A percentile compares a stretch with the other conserved stretches of the same genome.
These are phyloP conservation scores for Gymnarchus niloticus DNA, from an alignment of 2,113 vertebrate species.

Conservation along the genomic window DNA sequence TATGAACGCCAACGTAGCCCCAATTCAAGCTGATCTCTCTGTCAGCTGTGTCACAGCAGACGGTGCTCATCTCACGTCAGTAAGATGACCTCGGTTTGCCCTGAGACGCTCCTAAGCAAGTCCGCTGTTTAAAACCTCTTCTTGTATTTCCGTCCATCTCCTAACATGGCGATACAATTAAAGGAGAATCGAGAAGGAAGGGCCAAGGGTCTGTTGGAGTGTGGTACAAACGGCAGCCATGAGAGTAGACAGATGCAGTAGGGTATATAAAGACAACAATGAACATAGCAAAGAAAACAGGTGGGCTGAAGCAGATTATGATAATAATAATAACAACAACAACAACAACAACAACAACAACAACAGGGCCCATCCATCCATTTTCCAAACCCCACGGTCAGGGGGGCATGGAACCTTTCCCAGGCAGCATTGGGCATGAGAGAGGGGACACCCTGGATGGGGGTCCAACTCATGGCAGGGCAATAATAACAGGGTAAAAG, in stretches of 20 bases:
- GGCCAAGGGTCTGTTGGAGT: neutral
- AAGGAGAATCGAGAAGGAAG: constrained; percentile 2
- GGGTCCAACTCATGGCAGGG: too few relatives aligned
- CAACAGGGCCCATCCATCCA: too few relatives aligned
- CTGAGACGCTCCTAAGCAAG: neutral
- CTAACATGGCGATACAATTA: neutral
- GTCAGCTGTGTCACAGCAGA: neutral
- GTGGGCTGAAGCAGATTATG: neutral
- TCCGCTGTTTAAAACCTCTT: neutral
- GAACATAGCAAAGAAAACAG: neutral
- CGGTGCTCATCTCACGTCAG: neutral
- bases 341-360: too few relatives aligned
- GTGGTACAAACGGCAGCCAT: neutral
- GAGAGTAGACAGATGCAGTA: neutral
- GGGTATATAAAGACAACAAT: neutral
- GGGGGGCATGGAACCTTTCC: too few relatives aligned
- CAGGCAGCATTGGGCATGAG: too few relatives aligned
- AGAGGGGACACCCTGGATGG: too few relatives aligned
- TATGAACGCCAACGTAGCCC: too few relatives aligned
- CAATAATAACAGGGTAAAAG: neutral
- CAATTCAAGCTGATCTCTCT: too few relatives aligned
- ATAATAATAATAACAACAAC: neutral
- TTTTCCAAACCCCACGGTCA: too few relatives aligned
- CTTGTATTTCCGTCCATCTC: neutral
- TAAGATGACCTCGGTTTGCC: neutral